phyloP scores from a whole-genome alignment of 1,140 invertebrate species.

The Drosophila erecta region DNA sequence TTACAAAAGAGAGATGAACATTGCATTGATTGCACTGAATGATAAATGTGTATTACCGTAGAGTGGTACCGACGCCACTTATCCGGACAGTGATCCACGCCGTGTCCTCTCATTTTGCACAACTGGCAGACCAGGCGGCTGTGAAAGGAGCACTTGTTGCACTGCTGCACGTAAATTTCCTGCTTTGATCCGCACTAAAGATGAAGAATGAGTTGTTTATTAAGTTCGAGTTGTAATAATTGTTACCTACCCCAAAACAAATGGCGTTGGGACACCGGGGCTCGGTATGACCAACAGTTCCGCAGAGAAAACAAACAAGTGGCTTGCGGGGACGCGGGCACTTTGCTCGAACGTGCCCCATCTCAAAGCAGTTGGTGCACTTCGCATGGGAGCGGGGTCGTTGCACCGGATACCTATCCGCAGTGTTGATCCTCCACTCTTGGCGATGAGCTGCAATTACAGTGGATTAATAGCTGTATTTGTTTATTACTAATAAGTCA shows the following conservation, averaged over 20 bases:
- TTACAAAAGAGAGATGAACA: slow-evolving; percentile 7
- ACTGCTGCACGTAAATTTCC: slow-evolving; percentile 85
- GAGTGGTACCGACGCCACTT: slow-evolving; percentile 89
- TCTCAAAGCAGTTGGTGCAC: slow-evolving; percentile 86
- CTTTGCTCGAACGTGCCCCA: slow-evolving; percentile 86
- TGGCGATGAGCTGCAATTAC: slow-evolving; percentile 33
- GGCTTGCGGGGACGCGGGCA: slow-evolving; percentile 85
- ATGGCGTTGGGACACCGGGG: slow-evolving; percentile 87
- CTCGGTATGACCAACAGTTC: slow-evolving; percentile 87
- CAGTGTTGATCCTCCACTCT: slow-evolving; percentile 60
- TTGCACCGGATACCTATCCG: slow-evolving; percentile 79
- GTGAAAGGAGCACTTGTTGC: slow-evolving; percentile 87
- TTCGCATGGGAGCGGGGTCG: slow-evolving; percentile 78
- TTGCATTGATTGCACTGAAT: background rate
- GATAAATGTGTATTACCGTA: slow-evolving; percentile 86
- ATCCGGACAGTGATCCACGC: slow-evolving; percentile 87
- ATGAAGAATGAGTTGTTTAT: background rate
- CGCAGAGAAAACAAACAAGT: slow-evolving; percentile 87
- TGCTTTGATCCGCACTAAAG: slow-evolving; percentile 88
- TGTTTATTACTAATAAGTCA: background rate
- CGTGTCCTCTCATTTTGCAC: slow-evolving; percentile 87
- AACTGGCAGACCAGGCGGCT: slow-evolving; percentile 85
- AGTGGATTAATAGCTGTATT: background rate
- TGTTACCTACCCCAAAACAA: slow-evolving; percentile 87
- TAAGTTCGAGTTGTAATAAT: background rate